Percentiles rank a stretch among this genome's conserved stretches.
phyloP scores from a whole-genome alignment of 2,113 vertebrate genomes.

The Coryphaenoides rupestris region DNA sequence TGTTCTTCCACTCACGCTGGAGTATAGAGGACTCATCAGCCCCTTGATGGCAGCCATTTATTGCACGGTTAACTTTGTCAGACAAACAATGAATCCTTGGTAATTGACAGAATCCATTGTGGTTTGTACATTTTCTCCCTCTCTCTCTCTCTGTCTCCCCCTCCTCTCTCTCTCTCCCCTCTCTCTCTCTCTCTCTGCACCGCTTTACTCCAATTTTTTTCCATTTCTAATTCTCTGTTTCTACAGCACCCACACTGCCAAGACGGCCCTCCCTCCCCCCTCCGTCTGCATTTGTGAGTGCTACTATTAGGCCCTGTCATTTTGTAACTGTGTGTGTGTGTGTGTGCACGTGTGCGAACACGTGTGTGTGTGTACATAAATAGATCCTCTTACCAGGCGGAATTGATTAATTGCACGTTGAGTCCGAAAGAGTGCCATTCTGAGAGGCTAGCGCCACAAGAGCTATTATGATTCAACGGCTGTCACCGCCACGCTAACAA shows the following conservation, averaged over 20 bases:
- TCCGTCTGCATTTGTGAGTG: slow-evolving; percentile 12
- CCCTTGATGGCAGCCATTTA: slow-evolving; percentile 29
- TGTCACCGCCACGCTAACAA: slow-evolving; percentile 34
- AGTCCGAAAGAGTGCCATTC: slow-evolving; percentile 48
- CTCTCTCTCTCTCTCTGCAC: not conserved
- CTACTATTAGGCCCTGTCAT: slow-evolving; percentile 62
- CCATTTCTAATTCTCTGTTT: slow-evolving; percentile 4
- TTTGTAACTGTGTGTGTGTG: slow-evolving; percentile 18
- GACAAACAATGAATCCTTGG: slow-evolving; percentile 33
- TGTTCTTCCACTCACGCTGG: slow-evolving; percentile 13
- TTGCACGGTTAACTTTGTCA: slow-evolving; percentile 31
- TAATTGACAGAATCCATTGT: slow-evolving; percentile 38
- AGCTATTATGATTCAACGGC: slow-evolving; percentile 55
- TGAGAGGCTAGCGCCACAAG: slow-evolving; percentile 44
- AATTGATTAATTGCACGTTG: slow-evolving; percentile 69
- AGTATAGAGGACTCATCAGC: slow-evolving; percentile 2
- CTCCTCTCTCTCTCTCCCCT: too few species aligned
- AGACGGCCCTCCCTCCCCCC: too few species aligned
- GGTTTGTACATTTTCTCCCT: not conserved
- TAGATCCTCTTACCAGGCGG: slow-evolving; percentile 54
- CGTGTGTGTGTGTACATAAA: slow-evolving; percentile 43
- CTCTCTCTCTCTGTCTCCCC: slow-evolving; percentile 5
- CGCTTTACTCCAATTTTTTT: not conserved
- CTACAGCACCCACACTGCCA: slow-evolving; percentile 12
- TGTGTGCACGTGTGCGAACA: slow-evolving; percentile 58